Evolutionary conservation across 2,113 vertebrate species (phyloP), one percentile per base, ranked within the genome.

Genomic region (Petromus typicus): DNA sequence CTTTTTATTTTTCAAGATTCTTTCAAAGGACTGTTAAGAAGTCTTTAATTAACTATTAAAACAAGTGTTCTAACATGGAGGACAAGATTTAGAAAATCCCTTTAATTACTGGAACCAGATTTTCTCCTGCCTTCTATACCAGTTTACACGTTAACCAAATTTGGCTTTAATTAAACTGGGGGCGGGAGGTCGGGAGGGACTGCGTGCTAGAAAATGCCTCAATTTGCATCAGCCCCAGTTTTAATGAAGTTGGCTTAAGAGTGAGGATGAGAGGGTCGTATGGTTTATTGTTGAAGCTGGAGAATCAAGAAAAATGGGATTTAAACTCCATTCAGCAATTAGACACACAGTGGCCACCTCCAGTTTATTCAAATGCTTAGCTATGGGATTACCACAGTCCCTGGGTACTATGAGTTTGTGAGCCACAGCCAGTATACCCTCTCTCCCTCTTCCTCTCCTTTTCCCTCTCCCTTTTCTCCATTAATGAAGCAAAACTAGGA

Each of bases 81-180:
- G 92, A 98, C 95, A 94, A 98, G 97, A 98, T 97, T 98, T 97
- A 97, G 92, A 98, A 97, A 98, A 98, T 98, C 97, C 95, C 91
- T 98, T 98, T 98, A 98, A 98, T 98, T 98, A 98, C 94, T 97
- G 95, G 95, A 98, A 97, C 97, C 48, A 97, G 97, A 97, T 97
- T 98, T 97, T 95, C 96, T 97, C 93, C 76, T 97, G 95, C 98
- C 98, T 95, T 97, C 76, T 96, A 98, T 97, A 97, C 78, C 82
- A 88, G 95, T 98, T 98, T 98, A 93, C 73, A 98, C 79, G 34
- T 27, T 75, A 91, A 95, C 97, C 81, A 92, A 97, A 97, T 93
- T 97, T 95, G 89, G 89, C 91, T 96, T 97, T 97, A 96, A 97
- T 98, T 97, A 97, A 97, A 73, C 48, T 61, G 45, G 57, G 56